Evolutionary conservation across 2,888 invertebrate genomes (phyloP).

Genomic region (Rhingia rostrata): DNA sequence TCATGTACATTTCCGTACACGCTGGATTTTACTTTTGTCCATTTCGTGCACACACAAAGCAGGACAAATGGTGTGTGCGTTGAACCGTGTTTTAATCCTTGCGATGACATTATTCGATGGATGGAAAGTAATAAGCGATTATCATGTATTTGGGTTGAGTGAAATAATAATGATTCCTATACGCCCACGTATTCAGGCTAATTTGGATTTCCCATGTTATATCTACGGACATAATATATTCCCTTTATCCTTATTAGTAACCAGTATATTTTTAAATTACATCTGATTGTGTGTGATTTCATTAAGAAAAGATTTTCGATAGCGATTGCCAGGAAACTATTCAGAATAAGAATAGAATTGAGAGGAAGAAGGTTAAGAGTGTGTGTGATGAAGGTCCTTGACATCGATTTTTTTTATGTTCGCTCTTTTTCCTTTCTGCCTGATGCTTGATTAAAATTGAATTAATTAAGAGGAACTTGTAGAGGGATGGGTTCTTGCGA

Average conservation of each 20-base stretch:
- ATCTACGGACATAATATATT: slow-evolving; percentile 11
- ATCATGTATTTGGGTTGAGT: slow-evolving; percentile 58
- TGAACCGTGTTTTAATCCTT: slow-evolving; percentile 34
- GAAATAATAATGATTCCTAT: slow-evolving; percentile 46
- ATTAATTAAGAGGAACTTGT: slow-evolving; percentile 50
- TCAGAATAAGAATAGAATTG: slow-evolving; percentile 13
- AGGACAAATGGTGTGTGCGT: neutral
- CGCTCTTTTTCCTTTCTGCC: slow-evolving; percentile 1
- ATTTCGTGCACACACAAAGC: neutral
- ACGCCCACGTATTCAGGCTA: slow-evolving; percentile 38
- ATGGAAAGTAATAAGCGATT: slow-evolving; percentile 64
- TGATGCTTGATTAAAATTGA: slow-evolving; percentile 51
- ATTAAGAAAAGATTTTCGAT: slow-evolving; percentile 7
- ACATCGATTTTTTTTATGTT: slow-evolving; percentile 57
- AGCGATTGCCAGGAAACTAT: slow-evolving; percentile 14
- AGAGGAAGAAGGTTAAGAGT: slow-evolving; percentile 49
- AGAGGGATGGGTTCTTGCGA: neutral
- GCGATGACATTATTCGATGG: slow-evolving; percentile 30
- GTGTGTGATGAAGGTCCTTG: slow-evolving; percentile 44
- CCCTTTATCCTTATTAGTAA: slow-evolving; percentile 36
- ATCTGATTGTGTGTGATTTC: neutral
- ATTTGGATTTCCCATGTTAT: neutral
- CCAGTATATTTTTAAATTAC: slow-evolving; percentile 5
- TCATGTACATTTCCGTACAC: slow-evolving; percentile 54
- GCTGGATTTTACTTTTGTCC: slow-evolving; percentile 68